Evolutionary conservation across 2,113 vertebrate species (phyloP), one percentile per base, ranked within the genome.

Genomic region (Apeltes quadracus): DNA sequence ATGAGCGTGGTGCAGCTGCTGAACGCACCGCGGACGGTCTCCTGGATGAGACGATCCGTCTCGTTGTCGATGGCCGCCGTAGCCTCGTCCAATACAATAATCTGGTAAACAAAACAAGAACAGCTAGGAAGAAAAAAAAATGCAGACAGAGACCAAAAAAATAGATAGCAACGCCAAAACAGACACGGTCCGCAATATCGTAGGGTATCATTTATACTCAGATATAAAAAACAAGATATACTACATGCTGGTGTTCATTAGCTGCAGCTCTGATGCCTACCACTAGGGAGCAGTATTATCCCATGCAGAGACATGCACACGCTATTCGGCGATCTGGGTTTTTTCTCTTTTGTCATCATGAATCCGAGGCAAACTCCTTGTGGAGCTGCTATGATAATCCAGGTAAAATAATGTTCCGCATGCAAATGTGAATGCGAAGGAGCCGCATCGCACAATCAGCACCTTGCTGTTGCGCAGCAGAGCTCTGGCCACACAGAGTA

Each of bases 41-140:
- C 94, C 74, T 99, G 97, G 75, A 99, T 95, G 78, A 98, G 93
- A 27, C 94, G 83, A 51, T 98, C 97, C 0, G 97, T 98, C 90
- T 98, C 96, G 0, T 95, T 93, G 90, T 99, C 98, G 83, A 98
- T 98, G 81, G 98, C 96, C 48, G 97, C 96, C 2, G 97, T 99
- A 4, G 98, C 98, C 87, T 99, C 98, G 74, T 99, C 98, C 82
- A 99, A 75, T 70, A 99, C 94, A 69, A 99, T 85, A 81, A 99
- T 93, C 98, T 99, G 84, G 69, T 84, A 79, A 64, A n/a, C 7
- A 44, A 51, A 48, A 18, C 10, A 39, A 34, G 38, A 12, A 34
- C 5, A 23, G 16, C 25, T 16, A 72, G 14, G 22, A 14, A 1
- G 16, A 59, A 41, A 34, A 57, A 18, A 48, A 8, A 3, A 20